These are phyloP conservation scores for Euglossa dilemma DNA, from an alignment of 1,140 invertebrate genomes.

Conservation along the genomic window DNA sequence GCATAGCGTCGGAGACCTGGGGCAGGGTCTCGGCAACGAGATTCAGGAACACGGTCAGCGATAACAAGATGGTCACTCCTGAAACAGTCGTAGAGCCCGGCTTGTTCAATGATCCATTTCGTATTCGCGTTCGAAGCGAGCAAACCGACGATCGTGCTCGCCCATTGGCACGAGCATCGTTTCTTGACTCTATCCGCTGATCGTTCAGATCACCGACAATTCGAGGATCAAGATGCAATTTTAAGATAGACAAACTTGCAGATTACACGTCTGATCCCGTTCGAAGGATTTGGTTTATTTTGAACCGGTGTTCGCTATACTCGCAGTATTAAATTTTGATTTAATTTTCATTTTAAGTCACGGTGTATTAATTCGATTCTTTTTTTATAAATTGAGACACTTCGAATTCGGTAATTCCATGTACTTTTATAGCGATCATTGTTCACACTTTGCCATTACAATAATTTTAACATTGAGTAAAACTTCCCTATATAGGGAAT, in stretches of 20 bases:
- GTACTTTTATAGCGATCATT: too few relatives aligned
- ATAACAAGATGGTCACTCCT: slow-evolving; percentile 99
- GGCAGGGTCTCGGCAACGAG: slow-evolving; percentile 97
- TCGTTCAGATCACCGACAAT: slow-evolving; percentile 27
- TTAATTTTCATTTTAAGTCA: too few relatives aligned
- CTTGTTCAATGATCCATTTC: slow-evolving; percentile 65
- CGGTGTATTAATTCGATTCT: too few relatives aligned
- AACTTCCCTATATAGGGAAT: too few relatives aligned
- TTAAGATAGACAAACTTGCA: background rate
- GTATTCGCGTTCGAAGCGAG: slow-evolving; percentile 32
- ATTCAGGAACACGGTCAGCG: slow-evolving; percentile 99
- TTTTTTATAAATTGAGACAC: too few relatives aligned
- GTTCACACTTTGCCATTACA: too few relatives aligned
- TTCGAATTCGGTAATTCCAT: too few relatives aligned
- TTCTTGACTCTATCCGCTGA: slow-evolving; percentile 12
- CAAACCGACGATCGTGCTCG: slow-evolving; percentile 40
- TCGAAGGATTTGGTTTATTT: background rate
- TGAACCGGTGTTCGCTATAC: background rate
- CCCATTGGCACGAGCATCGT: slow-evolving; percentile 36
- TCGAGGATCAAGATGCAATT: slow-evolving; percentile 30
- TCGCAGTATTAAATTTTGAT: too few relatives aligned
- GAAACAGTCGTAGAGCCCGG: slow-evolving; percentile 85
- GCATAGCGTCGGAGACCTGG: slow-evolving; percentile 96
- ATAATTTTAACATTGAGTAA: too few relatives aligned
- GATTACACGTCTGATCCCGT: background rate